These are phyloP conservation scores for Furnarius figulus DNA, from an alignment of 2,113 vertebrate species.

Conservation along the genomic window DNA sequence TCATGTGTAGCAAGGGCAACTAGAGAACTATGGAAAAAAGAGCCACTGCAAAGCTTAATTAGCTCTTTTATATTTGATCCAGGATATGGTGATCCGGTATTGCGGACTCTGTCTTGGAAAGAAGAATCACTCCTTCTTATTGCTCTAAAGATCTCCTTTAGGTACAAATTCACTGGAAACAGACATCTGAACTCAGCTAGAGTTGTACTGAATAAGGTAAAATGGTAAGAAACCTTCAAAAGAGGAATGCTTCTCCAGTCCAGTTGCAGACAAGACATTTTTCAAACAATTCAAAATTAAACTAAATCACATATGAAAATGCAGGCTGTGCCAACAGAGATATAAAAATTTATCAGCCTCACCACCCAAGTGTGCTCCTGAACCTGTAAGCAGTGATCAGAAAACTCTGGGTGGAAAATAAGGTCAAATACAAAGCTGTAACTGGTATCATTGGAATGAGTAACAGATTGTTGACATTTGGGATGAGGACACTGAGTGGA, in stretches of 20 bases:
- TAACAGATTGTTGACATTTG: not conserved
- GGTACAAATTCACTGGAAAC: not conserved
- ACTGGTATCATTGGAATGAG: not conserved
- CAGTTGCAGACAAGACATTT: not conserved
- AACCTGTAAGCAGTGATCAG: not conserved
- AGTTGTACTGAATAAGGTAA: not conserved
- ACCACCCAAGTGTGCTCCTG: not conserved
- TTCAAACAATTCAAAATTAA: not conserved
- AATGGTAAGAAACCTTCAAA: not conserved
- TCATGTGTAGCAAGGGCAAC: not conserved
- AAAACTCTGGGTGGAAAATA: not conserved
- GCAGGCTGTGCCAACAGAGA: not conserved
- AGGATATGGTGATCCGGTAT: not conserved
- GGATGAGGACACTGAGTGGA: not conserved
- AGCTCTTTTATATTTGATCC: not conserved
- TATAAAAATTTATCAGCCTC: not conserved
- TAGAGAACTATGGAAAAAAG: not conserved
- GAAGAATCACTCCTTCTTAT: not conserved
- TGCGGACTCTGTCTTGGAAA: not conserved
- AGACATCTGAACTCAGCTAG: not conserved
- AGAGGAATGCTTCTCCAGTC: not conserved
- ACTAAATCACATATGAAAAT: not conserved
- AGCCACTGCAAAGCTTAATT: not conserved
- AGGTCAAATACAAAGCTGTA: not conserved
- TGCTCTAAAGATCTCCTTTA: not conserved